Evolutionary conservation across 2,888 invertebrate genomes (phyloP), one percentile per base, ranked within the genome.

Genomic region (Melitaea athalia): DNA sequence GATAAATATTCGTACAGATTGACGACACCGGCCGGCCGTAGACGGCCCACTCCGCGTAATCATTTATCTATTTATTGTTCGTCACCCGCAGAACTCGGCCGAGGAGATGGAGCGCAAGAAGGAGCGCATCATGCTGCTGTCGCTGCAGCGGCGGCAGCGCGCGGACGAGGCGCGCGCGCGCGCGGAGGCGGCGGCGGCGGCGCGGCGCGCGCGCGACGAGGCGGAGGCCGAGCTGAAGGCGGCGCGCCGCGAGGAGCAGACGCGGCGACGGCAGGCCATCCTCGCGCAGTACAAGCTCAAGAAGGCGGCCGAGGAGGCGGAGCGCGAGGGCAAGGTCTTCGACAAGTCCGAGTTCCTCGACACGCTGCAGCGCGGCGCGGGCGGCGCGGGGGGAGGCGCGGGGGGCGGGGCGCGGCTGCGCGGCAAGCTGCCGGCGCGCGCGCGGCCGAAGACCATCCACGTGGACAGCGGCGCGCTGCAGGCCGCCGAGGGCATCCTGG

Each of bases 101-200:
- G 97, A 98, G 77, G 98, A 98, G 89, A 97, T 98, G 96, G 97
- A 98, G 87, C 95, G 95, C 72, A 98, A 97, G 84, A 98, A 98
- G 84, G 98, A 98, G 85, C 95, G 96, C 77, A 97, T 99, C 71
- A 96, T 98, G 95, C 89, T 98, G 86, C 93, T 97, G 81, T 98
- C 98, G 12, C 91, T 98, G 78, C 98, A 98, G 86, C 94, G 99
- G 80, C 95, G 97, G 77, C 98, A 98, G 85, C 96, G 98, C 75
- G 97, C 97, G 78, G 99, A 99, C 85, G 97, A 97, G 87, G 95
- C 96, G 70, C 95, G 97, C 73, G 95, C 96, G 74, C 94, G 95
- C 49, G 97, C 98, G 80, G 98, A 99, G 85, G 95, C 95, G 67
- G 97, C 97, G 79, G 94, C 95, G 10, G 95, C 96, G 64, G 95